A percentile compares a stretch with the other conserved stretches of the same genome.
Evolutionary conservation across 2,113 vertebrate genomes (phyloP).

Genomic region (Reinhardtius hippoglossoides): DNA sequence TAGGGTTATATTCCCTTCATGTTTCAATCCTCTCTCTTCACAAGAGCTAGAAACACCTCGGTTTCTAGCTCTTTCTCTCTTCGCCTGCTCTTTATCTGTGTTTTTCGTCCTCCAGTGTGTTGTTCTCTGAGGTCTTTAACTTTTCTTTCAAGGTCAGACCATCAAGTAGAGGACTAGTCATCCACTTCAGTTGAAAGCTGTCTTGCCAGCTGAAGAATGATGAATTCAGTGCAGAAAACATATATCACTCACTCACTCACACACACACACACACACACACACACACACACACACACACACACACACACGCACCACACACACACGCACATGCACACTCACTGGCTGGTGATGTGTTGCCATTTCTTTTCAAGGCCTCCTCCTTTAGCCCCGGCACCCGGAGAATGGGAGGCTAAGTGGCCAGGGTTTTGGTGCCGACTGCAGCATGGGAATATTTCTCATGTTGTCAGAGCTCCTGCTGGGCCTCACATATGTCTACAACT

Average conservation of each 20-base stretch:
- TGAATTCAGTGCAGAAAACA: constrained; percentile 17
- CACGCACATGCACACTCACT: constrained; percentile 4
- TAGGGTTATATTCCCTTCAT: constrained; percentile 28
- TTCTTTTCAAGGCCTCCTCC: constrained; percentile 43
- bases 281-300: neutral
- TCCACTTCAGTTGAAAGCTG: constrained; percentile 51
- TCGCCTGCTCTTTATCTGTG: neutral
- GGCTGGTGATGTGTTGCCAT: constrained; percentile 20
- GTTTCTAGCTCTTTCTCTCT: neutral
- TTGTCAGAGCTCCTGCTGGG: constrained; percentile 77
- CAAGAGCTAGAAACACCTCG: too few relatives aligned
- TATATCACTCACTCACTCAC: neutral
- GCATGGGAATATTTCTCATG: constrained; percentile 74
- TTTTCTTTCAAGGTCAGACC: constrained; percentile 58
- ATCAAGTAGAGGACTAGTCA: constrained; percentile 53
- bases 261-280: too few relatives aligned
- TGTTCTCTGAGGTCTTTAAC: constrained; percentile 16
- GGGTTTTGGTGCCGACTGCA: constrained; percentile 46
- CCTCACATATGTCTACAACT: constrained; percentile 72
- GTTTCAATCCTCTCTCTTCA: constrained; percentile 15
- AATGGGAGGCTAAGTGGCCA: constrained; percentile 61
- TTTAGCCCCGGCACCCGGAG: constrained; percentile 55
- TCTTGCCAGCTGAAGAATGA: constrained; percentile 23
- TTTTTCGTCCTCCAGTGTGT: constrained; percentile 15
- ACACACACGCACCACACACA: constrained; percentile 9